Evolutionary conservation across 2,888 invertebrate genomes (phyloP), one percentile per base, ranked within the genome.

Genomic region (Bhutanitis thaidina): DNA sequence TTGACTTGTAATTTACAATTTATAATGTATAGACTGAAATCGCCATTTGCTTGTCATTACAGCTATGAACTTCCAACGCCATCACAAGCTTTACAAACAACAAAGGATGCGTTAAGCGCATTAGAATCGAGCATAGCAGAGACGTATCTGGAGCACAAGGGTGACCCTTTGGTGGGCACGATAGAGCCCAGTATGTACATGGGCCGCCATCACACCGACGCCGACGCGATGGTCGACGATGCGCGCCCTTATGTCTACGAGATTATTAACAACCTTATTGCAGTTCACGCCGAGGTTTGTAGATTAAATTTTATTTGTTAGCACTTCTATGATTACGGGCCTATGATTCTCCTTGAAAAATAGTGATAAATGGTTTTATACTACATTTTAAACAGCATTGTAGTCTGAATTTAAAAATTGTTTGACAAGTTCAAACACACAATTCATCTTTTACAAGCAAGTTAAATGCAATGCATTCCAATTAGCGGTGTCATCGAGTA

Each of bases 171-270:
- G 9, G 97, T 98, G 16, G 98, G 97, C n/a, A 96, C 96, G 5
- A 97, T 98, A 57, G 98, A 98, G 80, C 97, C 96, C 5, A 97
- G 96, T 56, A 98, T 98, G 97, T 98, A 98, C 80, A 91, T 96
- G 70, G 97, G 97, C 0, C 91, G 94, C 52, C 96, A 97, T 71
- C 95, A 95, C 70, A 96, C 97, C 93, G 94, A 95, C 65, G 92
- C 93, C 0, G 94, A 95, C 62, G 91, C 93, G 43, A 91, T 93
- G 43, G 94, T 95, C 0, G 92, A 92, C 4, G 96, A 96, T 72
- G 92, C 97, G 9, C 89, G 95, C 44, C 96, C 96, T 0, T 98
- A 98, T 69, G 94, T 97, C 16, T 97, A 96, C 75, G 96, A 96
- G 80, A 95, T 95, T 59, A 92, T 96, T 44, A 95, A 94, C 60